Percentiles rank a stretch among this genome's conserved stretches.
phyloP scores from a whole-genome alignment of 2,888 invertebrate species.

The Heliconius ethilla region DNA sequence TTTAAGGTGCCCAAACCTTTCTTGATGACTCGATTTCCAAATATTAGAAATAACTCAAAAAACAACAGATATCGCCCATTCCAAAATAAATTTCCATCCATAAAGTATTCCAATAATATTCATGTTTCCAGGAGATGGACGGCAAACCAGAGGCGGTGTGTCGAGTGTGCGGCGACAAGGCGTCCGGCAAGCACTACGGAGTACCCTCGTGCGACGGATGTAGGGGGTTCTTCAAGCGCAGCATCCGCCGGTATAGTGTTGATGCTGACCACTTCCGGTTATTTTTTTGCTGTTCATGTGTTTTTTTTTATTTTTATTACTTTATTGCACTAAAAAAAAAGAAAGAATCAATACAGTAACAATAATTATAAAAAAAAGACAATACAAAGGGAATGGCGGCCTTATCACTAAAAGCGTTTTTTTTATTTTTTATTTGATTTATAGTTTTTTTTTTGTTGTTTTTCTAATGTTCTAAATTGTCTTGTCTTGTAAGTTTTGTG shows the following conservation, averaged over 20 bases:
- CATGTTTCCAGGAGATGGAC: constrained; percentile 44
- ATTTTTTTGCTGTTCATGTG: neutral
- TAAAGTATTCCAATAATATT: neutral
- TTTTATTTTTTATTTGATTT: neutral
- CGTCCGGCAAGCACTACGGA: constrained; percentile 93
- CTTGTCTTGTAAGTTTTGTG: neutral
- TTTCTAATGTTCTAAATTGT: neutral
- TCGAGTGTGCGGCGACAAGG: constrained; percentile 92
- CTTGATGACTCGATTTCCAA: too few species aligned
- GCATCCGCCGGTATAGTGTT: constrained; percentile 87
- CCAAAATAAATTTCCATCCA: too few species aligned
- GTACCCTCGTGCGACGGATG: constrained; percentile 93
- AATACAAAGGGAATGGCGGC: too few species aligned
- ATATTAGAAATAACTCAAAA: too few species aligned
- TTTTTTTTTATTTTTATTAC: neutral
- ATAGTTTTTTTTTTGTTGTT: neutral
- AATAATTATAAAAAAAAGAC: too few species aligned
- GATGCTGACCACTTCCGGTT: neutral
- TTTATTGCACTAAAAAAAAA: neutral
- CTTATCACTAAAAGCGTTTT: too few species aligned
- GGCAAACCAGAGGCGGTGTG: constrained; percentile 85
- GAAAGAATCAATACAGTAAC: too few species aligned
- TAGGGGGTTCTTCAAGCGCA: constrained; percentile 96
- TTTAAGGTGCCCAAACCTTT: too few species aligned
- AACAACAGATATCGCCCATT: too few species aligned